These are phyloP conservation scores for Odontophorus gujanensis DNA, from an alignment of 2,113 vertebrate genomes.

Conservation along the genomic window DNA sequence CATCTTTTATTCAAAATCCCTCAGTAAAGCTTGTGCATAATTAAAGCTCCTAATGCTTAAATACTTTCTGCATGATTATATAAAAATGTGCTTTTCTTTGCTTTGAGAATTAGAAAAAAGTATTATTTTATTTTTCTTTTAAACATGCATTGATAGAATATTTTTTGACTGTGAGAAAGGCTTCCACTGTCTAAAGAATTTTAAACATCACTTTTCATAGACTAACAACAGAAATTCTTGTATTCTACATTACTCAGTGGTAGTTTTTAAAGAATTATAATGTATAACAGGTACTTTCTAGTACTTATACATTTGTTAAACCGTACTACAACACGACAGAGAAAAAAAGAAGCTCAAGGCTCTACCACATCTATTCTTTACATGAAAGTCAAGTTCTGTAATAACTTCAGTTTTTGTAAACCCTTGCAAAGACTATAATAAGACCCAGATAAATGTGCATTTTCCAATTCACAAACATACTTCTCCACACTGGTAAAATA, in stretches of 20 bases:
- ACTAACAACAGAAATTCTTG: not conserved
- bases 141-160: not conserved
- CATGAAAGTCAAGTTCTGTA: not conserved
- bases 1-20: constrained; percentile 52
- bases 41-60: constrained; percentile 39
- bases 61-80: constrained; percentile 56
- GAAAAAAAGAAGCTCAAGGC: not conserved
- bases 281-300: not conserved
- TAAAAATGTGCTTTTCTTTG: not conserved
- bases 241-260: not conserved
- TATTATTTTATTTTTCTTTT: not conserved
- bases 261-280: not conserved
- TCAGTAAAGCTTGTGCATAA: constrained; percentile 52
- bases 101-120: constrained; percentile 48
- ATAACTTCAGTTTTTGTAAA: not conserved
- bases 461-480: not conserved
- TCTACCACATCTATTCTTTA: not conserved
- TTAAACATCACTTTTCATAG: not conserved
- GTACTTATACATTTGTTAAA: not conserved
- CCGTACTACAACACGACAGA: not conserved
- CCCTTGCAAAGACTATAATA: not conserved
- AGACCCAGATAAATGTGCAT: not conserved
- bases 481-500: not conserved
- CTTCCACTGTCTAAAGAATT: constrained; percentile 3
- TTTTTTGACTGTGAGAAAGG: not conserved